phyloP scores from a whole-genome alignment of 2,888 invertebrate genomes.

The Caenorhabditis panamensis region DNA sequence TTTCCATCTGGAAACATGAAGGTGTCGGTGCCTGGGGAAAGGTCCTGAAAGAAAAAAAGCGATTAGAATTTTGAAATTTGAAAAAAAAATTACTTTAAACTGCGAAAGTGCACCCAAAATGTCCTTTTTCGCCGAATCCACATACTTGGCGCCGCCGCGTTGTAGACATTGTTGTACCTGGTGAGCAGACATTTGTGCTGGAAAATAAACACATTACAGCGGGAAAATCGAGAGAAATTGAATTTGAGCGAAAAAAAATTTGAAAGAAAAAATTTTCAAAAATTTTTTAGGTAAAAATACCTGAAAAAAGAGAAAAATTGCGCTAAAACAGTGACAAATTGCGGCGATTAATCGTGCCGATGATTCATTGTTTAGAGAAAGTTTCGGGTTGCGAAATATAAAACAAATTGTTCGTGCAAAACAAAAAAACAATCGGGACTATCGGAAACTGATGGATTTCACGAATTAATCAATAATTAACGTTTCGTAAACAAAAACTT shows the following conservation, averaged over 20 bases:
- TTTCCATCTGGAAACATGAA: slow-evolving; percentile 81
- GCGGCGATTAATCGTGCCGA: no score
- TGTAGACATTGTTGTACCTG: slow-evolving; percentile 57
- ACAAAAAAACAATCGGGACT: neutral
- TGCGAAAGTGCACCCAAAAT: slow-evolving; percentile 71
- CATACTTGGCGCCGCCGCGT: slow-evolving; percentile 67
- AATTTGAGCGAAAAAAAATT: no score
- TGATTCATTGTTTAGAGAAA: slow-evolving; percentile 35
- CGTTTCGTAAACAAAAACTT: no score
- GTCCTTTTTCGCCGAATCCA: slow-evolving; percentile 76
- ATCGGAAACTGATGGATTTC: neutral
- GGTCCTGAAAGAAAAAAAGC: slow-evolving; percentile 66
- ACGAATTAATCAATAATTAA: slow-evolving; percentile 1
- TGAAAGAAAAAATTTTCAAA: no score
- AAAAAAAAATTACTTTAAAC: slow-evolving; percentile 62
- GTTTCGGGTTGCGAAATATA: slow-evolving; percentile 32
- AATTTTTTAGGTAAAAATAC: no score
- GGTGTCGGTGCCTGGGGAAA: slow-evolving; percentile 70
- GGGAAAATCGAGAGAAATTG: neutral
- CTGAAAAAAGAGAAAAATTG: no score
- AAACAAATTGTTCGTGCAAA: slow-evolving; percentile 16
- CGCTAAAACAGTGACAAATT: slow-evolving; percentile 1
- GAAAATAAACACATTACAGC: no score
- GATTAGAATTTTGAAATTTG: no score
- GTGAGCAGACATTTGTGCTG: slow-evolving; percentile 23